Percentiles rank a stretch among this genome's conserved stretches.
Evolutionary conservation across 2,113 vertebrate genomes (phyloP).

Genomic region (Hoplias malabaricus): DNA sequence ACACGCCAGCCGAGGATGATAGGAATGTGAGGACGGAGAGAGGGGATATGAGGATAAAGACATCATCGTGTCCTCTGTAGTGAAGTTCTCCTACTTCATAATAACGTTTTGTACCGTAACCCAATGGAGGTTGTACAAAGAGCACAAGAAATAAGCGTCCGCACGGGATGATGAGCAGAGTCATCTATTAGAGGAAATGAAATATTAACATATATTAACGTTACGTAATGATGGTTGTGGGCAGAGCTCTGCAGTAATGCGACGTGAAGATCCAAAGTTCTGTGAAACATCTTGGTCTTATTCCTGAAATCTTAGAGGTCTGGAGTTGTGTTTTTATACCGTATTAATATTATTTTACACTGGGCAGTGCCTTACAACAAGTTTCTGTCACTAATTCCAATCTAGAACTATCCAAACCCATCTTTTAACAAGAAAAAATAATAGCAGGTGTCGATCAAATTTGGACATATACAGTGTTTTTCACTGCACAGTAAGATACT

Average conservation of each 20-base stretch:
- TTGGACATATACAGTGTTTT: no score
- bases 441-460: no score
- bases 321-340: not conserved
- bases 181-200: not conserved
- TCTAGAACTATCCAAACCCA: no score
- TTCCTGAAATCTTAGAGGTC: not conserved
- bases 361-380: no score
- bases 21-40: not conserved
- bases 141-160: not conserved
- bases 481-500: no score
- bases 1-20: conserved; percentile 39
- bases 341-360: no score
- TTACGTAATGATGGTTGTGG: not conserved
- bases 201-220: not conserved
- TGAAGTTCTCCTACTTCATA: not conserved
- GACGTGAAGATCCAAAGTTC: not conserved
- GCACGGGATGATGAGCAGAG: not conserved
- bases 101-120: not conserved
- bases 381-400: no score
- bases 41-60: not conserved
- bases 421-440: no score
- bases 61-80: not conserved
- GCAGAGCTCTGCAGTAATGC: not conserved
- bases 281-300: not conserved
- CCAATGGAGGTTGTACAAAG: not conserved